Evolutionary conservation across 2,113 vertebrate genomes (phyloP).

Genomic region (Zosterops borbonicus): DNA sequence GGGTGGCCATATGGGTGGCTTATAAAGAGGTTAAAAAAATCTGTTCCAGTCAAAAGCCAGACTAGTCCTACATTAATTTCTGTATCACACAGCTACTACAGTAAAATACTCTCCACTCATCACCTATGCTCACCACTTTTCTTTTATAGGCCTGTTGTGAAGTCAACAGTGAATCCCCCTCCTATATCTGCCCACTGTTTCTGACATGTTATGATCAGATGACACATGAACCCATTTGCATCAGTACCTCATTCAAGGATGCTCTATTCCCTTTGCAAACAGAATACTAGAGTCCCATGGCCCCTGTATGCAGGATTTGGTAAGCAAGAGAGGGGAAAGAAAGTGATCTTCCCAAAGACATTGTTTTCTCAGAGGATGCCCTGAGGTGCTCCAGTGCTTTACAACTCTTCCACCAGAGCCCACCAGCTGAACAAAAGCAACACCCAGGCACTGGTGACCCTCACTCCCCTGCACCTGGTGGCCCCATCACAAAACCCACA

Average conservation of each 20-base stretch:
- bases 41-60: neutral
- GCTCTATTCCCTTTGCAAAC: neutral
- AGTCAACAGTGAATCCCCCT: neutral
- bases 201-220: neutral
- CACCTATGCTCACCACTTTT: neutral
- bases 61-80: neutral
- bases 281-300: neutral
- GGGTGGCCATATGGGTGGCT: neutral
- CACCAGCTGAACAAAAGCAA: neutral
- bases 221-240: neutral
- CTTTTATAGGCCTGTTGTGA: neutral
- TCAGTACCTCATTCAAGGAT: neutral
- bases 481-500: neutral
- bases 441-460: rapidly evolving
- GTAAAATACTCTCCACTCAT: neutral
- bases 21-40: neutral
- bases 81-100: neutral
- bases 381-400: neutral
- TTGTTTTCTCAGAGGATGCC: neutral
- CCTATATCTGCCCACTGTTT: neutral
- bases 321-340: neutral
- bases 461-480: rapidly evolving
- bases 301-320: neutral
- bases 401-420: neutral
- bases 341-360: neutral